Evolutionary conservation across 2,888 invertebrate species (phyloP).

Genomic region (Parapristionchus giblindavisi): DNA sequence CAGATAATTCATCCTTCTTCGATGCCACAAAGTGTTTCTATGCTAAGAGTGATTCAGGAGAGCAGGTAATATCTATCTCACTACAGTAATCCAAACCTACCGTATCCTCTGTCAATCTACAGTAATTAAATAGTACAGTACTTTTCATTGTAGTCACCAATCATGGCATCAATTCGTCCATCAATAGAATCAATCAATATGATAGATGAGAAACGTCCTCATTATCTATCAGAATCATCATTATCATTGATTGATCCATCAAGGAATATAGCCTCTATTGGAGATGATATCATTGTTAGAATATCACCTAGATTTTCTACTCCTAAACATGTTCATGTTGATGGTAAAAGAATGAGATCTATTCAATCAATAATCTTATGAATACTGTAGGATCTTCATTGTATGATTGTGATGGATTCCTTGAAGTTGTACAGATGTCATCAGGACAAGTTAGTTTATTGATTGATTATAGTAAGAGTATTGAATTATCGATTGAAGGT

Average conservation of each 20-base stretch:
- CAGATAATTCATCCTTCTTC: not conserved
- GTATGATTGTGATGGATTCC: not conserved
- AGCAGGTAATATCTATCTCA: not conserved
- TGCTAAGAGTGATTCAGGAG: constrained; percentile 10
- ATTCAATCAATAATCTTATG: not conserved
- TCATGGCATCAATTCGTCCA: constrained; percentile 16
- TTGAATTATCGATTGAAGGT: not conserved
- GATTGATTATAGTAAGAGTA: not conserved
- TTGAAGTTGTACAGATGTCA: constrained; percentile 18
- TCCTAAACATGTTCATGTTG: not conserved
- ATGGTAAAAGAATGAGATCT: not conserved
- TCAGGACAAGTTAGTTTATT: not conserved
- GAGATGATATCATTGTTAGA: constrained; percentile 9
- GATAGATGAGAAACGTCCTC: constrained; percentile 2
- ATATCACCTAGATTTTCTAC: constrained; percentile 8
- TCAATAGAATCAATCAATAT: constrained; percentile 1
- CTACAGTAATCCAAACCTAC: not conserved
- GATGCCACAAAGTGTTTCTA: constrained; percentile 25
- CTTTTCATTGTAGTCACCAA: not conserved
- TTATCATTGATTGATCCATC: constrained; percentile 16
- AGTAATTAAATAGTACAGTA: not conserved
- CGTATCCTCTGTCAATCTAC: not conserved
- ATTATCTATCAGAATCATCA: not conserved
- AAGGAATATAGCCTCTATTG: not conserved
- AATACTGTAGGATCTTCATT: not conserved